Base-by-base conservation (phyloP, 2,888 invertebrate genomes). In the Schizaphis graminum region DNA sequence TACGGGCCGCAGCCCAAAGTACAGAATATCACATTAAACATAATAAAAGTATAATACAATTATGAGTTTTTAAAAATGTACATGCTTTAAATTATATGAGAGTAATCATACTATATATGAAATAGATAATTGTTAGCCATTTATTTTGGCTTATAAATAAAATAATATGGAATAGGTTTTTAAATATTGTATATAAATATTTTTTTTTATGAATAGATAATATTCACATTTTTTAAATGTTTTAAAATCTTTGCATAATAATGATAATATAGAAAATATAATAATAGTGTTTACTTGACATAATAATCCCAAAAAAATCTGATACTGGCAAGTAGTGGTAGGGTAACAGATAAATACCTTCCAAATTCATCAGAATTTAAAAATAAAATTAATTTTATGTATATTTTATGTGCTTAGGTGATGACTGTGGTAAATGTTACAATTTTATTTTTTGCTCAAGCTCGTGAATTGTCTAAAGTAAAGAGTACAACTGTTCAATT, bases 361-460 rank as follows among this genome's bases (percentile, higher is more conserved):
- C 7, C 21, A 77, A n/a, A 77, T 77, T 35, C 7, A 21, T 35
- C 35, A 35, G 77, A 21, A 77, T 77, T 61, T 90, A 28, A 26
- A 47, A 86, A 16, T 61, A 61, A 44, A 56, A 92, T 28, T 91
- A 53, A 47, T 44, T n/a, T n/a, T n/a, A 53, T n/a, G n/a, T 85
- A 4, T 57, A 47, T 90, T 86, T 84, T 49, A 61, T 94, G 44
- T 86, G 11, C 67, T 10, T 67, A 94, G 94, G 94, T 94, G n/a
- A 94, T 95, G 95, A 94, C 91, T 41, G 92, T 94, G 89, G 95
- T 95, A 77, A 94, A 94, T 84, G 97, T 98, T 89, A 97, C 97
- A 96, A 95, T 99, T 94, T 96, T 98, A 95, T 98, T 99, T 96
- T 99, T 99, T 96, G 99, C 98, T 0, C 98, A 98, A 96, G 97